phyloP scores from a whole-genome alignment of 2,113 vertebrate species.

The Bubalus kerabau region DNA sequence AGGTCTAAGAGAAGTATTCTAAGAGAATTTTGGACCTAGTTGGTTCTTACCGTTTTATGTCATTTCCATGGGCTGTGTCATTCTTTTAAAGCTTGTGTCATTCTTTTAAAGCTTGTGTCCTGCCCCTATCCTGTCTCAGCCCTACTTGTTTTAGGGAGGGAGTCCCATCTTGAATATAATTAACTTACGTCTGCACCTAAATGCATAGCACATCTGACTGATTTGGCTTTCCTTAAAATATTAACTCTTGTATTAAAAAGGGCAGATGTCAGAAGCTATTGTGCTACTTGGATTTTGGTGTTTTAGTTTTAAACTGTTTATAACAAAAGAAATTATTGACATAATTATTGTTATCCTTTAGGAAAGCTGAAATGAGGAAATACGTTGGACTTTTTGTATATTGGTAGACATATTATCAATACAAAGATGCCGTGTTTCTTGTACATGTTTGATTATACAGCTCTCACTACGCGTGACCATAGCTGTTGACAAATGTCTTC shows the following conservation, averaged over 20 bases:
- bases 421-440: not conserved
- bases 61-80: not conserved
- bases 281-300: not conserved
- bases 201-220: not conserved
- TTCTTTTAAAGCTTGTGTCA: not conserved
- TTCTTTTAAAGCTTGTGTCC: not conserved
- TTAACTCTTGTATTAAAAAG: not conserved
- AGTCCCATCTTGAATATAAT: not conserved
- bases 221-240: not conserved
- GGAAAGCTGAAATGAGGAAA: not conserved
- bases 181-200: not conserved
- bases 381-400: not conserved
- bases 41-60: not conserved
- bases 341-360: slow-evolving; percentile 1
- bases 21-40: not conserved
- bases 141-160: not conserved
- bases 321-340: not conserved
- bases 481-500: not conserved
- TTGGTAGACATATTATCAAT: not conserved
- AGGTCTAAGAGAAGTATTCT: not conserved
- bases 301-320: not conserved
- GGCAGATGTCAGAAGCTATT: not conserved
- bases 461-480: not conserved
- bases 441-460: not conserved
- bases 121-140: not conserved